phyloP scores from a whole-genome alignment of 2,888 invertebrate genomes.

The Caenorhabditis sp. region DNA sequence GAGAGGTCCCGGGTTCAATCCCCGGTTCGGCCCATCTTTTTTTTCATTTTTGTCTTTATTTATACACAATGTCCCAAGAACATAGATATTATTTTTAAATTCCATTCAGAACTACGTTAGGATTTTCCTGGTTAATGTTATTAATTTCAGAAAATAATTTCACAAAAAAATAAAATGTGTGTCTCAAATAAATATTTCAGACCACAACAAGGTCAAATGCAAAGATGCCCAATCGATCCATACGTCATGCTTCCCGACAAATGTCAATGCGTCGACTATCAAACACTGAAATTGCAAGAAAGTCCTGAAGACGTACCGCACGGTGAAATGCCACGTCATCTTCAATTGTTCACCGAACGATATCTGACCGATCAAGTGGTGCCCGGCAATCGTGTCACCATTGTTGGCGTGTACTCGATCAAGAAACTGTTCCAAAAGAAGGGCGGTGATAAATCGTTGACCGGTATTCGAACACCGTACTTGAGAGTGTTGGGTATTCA shows the following conservation, averaged over 20 bases:
- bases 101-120: no score
- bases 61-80: no score
- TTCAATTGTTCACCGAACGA: slow-evolving; percentile 91
- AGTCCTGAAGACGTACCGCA: slow-evolving; percentile 91
- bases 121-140: no score
- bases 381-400: slow-evolving; percentile 87
- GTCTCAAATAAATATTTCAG: slow-evolving; percentile 75
- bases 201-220: slow-evolving; percentile 85
- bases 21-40: slow-evolving; percentile 20
- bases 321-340: slow-evolving; percentile 95
- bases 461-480: slow-evolving; percentile 92
- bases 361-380: slow-evolving; percentile 77
- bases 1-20: slow-evolving; percentile 69
- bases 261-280: slow-evolving; percentile 95
- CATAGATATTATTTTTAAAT: no score
- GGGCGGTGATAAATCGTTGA: slow-evolving; percentile 73
- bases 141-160: no score
- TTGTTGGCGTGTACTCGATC: slow-evolving; percentile 94
- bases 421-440: slow-evolving; percentile 78
- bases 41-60: background rate
- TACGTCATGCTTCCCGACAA: slow-evolving; percentile 98
- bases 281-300: slow-evolving; percentile 85
- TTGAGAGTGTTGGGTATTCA: slow-evolving; percentile 90
- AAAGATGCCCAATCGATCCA: slow-evolving; percentile 94
- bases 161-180: no score